Evolutionary conservation across 2,797 vertebrate species (phyloP).

Genomic region (Carapus acus): DNA sequence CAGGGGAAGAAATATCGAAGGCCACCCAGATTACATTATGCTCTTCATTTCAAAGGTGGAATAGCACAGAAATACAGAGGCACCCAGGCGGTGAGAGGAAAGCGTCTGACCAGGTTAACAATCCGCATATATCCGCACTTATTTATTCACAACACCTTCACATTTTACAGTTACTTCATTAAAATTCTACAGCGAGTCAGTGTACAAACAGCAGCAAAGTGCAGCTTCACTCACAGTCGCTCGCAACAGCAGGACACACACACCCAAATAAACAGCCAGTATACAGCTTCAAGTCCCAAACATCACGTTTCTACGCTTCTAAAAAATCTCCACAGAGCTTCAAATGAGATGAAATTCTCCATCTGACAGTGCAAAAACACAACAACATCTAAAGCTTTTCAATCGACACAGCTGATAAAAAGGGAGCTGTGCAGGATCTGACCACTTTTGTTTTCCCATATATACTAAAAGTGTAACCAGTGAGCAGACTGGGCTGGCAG

Average conservation of each 20-base stretch:
- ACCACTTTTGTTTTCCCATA: no score
- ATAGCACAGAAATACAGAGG: neutral
- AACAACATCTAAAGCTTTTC: conserved; percentile 41
- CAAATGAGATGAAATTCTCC: conserved; percentile 16
- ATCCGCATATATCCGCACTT: conserved; percentile 23
- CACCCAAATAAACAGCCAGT: conserved; percentile 37
- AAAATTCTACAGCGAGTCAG: conserved; percentile 37
- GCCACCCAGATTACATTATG: conserved; percentile 12
- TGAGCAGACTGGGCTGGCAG: conserved; percentile 38
- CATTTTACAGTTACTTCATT: conserved; percentile 46
- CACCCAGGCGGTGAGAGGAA: neutral
- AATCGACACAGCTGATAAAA: conserved; percentile 43
- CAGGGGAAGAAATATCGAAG: conserved; percentile 12
- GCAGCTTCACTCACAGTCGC: conserved; percentile 39
- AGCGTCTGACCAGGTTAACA: conserved; percentile 1
- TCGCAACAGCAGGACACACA: conserved; percentile 37
- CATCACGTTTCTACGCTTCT: conserved; percentile 16
- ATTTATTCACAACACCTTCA: conserved; percentile 62
- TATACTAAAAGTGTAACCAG: conserved; percentile 41
- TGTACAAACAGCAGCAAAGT: conserved; percentile 50
- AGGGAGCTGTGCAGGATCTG: conserved; percentile 8
- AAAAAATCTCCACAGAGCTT: conserved; percentile 34
- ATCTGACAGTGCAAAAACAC: conserved; percentile 42
- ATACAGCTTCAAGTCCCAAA: conserved; percentile 24
- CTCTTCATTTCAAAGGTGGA: conserved; percentile 11